Conservation (phyloP, 2,113 vertebrate genomes). For the Crypturellus undulatus region DNA sequence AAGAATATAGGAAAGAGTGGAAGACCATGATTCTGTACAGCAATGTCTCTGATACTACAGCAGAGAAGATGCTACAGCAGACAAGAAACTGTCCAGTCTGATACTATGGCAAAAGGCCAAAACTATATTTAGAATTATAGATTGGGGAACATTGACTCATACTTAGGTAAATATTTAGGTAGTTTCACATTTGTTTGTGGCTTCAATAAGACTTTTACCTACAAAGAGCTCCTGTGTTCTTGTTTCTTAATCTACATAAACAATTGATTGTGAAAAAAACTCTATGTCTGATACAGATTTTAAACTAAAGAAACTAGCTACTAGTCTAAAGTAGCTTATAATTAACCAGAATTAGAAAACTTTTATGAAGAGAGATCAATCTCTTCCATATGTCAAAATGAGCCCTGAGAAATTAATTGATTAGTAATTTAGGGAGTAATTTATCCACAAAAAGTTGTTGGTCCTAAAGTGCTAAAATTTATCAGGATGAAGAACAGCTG, state of each 20-base stretch:
- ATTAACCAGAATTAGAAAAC: neutral
- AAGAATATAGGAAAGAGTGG: neutral
- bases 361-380: neutral
- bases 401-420: neutral
- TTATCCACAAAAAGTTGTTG: neutral
- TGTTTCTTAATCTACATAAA: neutral
- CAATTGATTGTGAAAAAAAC: neutral
- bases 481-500: neutral
- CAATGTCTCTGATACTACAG: neutral
- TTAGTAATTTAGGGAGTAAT: neutral
- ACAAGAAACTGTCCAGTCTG: neutral
- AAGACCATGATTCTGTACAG: neutral
- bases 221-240: neutral
- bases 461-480: neutral
- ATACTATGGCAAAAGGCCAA: neutral
- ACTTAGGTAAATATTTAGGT: neutral
- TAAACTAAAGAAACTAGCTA: neutral
- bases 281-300: neutral
- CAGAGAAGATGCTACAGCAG: neutral
- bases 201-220: neutral
- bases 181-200: neutral
- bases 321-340: neutral
- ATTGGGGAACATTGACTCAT: neutral
- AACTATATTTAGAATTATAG: neutral
- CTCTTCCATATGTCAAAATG: neutral